Conservation (phyloP, 2,888 invertebrate species). For the Dysmachus trigonus region DNA sequence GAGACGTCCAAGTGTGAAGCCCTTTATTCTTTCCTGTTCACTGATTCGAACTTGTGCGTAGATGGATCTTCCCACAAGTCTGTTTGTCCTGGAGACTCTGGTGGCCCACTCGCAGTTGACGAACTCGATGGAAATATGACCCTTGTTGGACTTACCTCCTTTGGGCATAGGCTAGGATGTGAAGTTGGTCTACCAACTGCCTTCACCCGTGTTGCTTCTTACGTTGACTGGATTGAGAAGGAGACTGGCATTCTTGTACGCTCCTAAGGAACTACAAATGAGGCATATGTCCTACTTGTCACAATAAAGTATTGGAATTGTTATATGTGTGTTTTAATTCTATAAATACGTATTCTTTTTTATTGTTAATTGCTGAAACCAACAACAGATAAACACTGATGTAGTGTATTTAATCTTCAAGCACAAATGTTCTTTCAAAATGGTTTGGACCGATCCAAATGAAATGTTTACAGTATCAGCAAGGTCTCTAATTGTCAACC, state of each 20-base stretch:
- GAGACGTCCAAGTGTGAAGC: background rate
- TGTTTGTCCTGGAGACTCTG: slow-evolving; percentile 3
- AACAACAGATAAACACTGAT: too few species aligned
- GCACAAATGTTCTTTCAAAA: too few species aligned
- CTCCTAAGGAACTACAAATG: background rate
- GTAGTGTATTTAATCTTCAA: too few species aligned
- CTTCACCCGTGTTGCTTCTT: background rate
- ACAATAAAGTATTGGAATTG: background rate
- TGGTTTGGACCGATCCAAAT: too few species aligned
- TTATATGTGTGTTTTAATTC: background rate
- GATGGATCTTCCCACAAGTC: background rate
- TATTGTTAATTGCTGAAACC: too few species aligned
- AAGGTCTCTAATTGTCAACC: too few species aligned
- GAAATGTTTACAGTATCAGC: too few species aligned
- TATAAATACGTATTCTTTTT: background rate
- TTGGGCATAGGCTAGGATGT: background rate
- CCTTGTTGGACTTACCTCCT: background rate
- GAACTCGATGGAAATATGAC: background rate
- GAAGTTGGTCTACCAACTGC: background rate
- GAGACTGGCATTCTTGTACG: background rate
- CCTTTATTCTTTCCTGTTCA: background rate
- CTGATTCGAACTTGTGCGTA: background rate
- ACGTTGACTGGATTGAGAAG: background rate
- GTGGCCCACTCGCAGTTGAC: background rate
- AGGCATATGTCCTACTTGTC: background rate